Percentiles rank a stretch among this genome's conserved stretches.
Conservation (phyloP, 2,888 invertebrate species). For the Taenaris catops region DNA sequence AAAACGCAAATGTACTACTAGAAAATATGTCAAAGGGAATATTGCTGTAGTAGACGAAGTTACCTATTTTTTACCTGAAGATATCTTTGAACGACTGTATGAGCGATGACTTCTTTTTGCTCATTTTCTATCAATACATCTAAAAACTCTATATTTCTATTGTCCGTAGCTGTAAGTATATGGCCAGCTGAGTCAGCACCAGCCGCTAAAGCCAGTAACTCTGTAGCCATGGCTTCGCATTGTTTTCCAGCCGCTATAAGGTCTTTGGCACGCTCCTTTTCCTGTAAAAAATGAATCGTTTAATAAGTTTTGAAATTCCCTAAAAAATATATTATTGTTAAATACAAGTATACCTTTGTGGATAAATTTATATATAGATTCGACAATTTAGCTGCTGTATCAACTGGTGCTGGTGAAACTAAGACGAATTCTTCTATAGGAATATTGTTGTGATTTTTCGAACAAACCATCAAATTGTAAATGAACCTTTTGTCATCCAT, state of each 20-base stretch:
- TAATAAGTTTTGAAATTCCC: too few relatives aligned
- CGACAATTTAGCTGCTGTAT: slow-evolving; percentile 98
- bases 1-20: slow-evolving; percentile 19
- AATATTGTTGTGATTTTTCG: slow-evolving; percentile 96
- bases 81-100: slow-evolving; percentile 98
- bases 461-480: slow-evolving; percentile 98
- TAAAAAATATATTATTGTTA: too few relatives aligned
- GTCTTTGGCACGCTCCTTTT: slow-evolving; percentile 99
- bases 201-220: slow-evolving; percentile 94
- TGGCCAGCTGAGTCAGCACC: slow-evolving; percentile 97
- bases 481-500: slow-evolving; percentile 99
- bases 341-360: slow-evolving; percentile 81
- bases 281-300: slow-evolving; percentile 61
- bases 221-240: slow-evolving; percentile 99
- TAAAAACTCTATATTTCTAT: slow-evolving; percentile 95
- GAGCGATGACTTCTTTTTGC: slow-evolving; percentile 98
- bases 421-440: slow-evolving; percentile 98
- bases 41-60: slow-evolving; percentile 42
- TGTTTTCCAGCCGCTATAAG: slow-evolving; percentile 96
- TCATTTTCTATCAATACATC: slow-evolving; percentile 99
- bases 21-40: slow-evolving; percentile 14
- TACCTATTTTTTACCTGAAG: slow-evolving; percentile 89
- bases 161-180: slow-evolving; percentile 96
- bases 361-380: slow-evolving; percentile 93
- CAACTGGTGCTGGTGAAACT: slow-evolving; percentile 99